Evolutionary conservation across 2,888 invertebrate genomes (phyloP), one percentile per base, ranked within the genome.

Genomic region (Tipula lateralis): DNA sequence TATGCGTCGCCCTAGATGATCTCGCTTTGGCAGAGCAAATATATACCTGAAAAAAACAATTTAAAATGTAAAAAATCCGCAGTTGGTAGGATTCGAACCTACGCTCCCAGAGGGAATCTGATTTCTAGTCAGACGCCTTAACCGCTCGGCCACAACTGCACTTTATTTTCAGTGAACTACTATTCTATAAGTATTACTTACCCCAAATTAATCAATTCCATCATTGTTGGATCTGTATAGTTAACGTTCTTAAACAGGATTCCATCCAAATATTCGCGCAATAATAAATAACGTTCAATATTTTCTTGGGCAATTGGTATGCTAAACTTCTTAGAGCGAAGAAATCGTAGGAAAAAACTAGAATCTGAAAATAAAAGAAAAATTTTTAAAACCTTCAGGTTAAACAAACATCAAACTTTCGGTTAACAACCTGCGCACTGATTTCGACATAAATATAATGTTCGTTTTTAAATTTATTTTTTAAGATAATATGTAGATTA

Each of bases 301-400:
- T 94, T 94, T 87, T 95, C 94, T 88, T 95, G 94, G 0, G 95
- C 94, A 92, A 94, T 94, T 1, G 94, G 94, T 0, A 96, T 93
- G 88, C 94, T 94, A 90, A 94, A 96, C 88, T 95, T 96, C 89
- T 96, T 95, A 85, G 93, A 93, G n/a, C 96, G 92, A 84, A 96
- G 91, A 88, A 95, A 96, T 85, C 95, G 92, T 84, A 96, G 91
- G 82, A 96, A 90, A 89, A 94, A 96, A 87, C 90, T 92, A 0
- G 93, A 90, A 90, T 95, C 85, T 85, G 36, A 30, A 83, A 32
- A 13, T 36, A 34, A 34, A 34, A 34, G 7, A 16, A 83, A 19
- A 32, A 32, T 6, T 34, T 83, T 29, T 88, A 89, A 91, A 92
- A 90, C 32, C 32, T 9, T 89, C 89, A 19, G 19, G 16, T 6